phyloP scores from a whole-genome alignment of 2,797 vertebrate genomes.

The Bovichtus variegatus region DNA sequence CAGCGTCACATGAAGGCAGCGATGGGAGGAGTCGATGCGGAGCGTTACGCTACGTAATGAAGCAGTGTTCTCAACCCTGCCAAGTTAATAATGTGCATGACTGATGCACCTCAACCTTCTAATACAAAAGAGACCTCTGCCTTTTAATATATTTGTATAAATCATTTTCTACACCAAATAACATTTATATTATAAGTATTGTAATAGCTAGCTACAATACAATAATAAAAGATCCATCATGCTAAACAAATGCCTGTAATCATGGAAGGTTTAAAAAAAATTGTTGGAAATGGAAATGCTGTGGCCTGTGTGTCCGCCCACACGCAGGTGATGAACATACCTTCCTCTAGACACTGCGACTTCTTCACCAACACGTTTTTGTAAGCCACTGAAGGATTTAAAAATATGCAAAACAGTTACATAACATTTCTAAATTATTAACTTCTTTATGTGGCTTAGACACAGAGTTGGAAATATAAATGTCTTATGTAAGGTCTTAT shows the following conservation, averaged over 20 bases:
- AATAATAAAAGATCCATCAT: background rate
- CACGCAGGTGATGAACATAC: conserved; percentile 42
- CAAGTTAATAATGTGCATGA: background rate
- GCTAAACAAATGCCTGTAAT: background rate
- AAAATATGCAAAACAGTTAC: conserved; percentile 86
- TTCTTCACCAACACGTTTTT: conserved; percentile 60
- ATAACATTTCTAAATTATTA: conserved; percentile 86
- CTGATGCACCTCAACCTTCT: background rate
- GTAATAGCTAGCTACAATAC: background rate
- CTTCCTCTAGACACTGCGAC: conserved; percentile 30
- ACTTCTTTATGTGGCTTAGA: conserved; percentile 85
- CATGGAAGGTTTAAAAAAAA: background rate
- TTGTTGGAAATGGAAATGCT: conserved; percentile 22
- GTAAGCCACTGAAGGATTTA: conserved; percentile 72
- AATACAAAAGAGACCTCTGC: background rate
- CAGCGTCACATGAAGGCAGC: conserved; percentile 4
- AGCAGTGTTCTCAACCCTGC: background rate
- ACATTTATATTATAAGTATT: background rate
- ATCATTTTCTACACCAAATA: background rate
- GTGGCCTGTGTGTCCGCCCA: conserved; percentile 13
- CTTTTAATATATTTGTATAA: background rate
- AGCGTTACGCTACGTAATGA: background rate
- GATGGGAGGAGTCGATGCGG: background rate
- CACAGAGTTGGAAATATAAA: conserved; percentile 83
- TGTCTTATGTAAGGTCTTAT: conserved; percentile 85